Evolutionary conservation across 2,113 vertebrate species (phyloP).

Genomic region (Balaeniceps rex): DNA sequence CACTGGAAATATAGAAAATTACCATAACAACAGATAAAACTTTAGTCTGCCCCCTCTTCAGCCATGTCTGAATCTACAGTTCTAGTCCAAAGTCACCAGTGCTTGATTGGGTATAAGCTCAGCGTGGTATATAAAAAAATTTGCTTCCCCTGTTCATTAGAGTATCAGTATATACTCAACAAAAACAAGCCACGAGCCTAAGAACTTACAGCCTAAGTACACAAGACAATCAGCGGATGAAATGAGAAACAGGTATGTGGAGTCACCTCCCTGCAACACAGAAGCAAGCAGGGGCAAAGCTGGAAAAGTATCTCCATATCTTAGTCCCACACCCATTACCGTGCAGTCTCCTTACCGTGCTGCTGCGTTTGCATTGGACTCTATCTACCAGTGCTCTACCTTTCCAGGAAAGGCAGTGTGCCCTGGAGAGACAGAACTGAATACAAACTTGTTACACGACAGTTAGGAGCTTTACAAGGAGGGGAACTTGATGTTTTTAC

Average conservation of each 20-base stretch:
- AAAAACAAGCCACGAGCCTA: neutral
- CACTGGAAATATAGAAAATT: neutral
- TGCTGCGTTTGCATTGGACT: neutral
- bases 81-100: neutral
- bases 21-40: neutral
- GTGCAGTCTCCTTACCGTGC: fast-evolving
- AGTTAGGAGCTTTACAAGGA: neutral
- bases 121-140: neutral
- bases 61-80: neutral
- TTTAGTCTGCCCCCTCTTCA: neutral
- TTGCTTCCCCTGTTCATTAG: neutral
- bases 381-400: neutral
- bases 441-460: neutral
- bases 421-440: neutral
- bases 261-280: neutral
- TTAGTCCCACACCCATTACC: neutral
- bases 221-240: neutral
- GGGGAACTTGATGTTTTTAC: neutral
- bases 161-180: neutral
- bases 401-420: neutral
- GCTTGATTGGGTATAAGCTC: neutral
- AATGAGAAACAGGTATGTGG: neutral
- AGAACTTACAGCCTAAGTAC: neutral
- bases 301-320: neutral
- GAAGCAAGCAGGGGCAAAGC: neutral